phyloP scores from a whole-genome alignment of 2,888 invertebrate genomes.

The Palloptera scutellata region DNA sequence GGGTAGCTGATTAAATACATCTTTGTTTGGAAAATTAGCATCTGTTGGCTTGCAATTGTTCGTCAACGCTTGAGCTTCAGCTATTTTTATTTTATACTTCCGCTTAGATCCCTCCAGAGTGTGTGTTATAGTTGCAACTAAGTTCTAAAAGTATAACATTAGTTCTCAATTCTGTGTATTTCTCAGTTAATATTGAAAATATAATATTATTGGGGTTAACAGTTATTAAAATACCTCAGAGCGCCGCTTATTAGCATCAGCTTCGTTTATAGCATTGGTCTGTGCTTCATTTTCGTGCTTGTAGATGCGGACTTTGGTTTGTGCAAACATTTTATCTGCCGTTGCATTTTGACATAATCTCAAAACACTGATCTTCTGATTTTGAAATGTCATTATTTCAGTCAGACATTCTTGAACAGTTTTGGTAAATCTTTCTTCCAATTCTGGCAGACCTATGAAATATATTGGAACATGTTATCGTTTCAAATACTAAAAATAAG shows the following conservation, averaged over 20 bases:
- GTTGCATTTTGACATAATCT: constrained; percentile 51
- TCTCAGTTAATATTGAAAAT: no score
- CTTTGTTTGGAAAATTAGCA: constrained; percentile 67
- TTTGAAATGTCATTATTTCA: constrained; percentile 53
- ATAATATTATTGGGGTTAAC: not conserved
- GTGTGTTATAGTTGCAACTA: constrained; percentile 62
- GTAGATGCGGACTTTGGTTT: constrained; percentile 47
- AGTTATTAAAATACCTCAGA: constrained; percentile 41
- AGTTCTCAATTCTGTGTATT: no score
- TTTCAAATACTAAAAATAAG: no score
- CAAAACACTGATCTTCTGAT: constrained; percentile 49
- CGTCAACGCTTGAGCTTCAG: constrained; percentile 68
- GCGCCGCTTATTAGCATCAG: constrained; percentile 52
- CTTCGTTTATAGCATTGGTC: constrained; percentile 40
- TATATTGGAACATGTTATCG: no score
- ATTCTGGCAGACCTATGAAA: constrained; percentile 41
- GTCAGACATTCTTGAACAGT: constrained; percentile 44
- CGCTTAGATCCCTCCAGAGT: constrained; percentile 56
- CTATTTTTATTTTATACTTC: constrained; percentile 66
- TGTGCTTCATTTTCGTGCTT: constrained; percentile 47
- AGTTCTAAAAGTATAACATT: constrained; percentile 50
- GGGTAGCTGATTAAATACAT: constrained; percentile 68
- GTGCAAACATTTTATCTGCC: constrained; percentile 46
- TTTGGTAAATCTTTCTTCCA: constrained; percentile 47
- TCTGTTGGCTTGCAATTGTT: constrained; percentile 69